Evolutionary conservation across 2,797 vertebrate species (phyloP), one percentile per base, ranked within the genome.

Genomic region (Schizothorax lantsangensis): DNA sequence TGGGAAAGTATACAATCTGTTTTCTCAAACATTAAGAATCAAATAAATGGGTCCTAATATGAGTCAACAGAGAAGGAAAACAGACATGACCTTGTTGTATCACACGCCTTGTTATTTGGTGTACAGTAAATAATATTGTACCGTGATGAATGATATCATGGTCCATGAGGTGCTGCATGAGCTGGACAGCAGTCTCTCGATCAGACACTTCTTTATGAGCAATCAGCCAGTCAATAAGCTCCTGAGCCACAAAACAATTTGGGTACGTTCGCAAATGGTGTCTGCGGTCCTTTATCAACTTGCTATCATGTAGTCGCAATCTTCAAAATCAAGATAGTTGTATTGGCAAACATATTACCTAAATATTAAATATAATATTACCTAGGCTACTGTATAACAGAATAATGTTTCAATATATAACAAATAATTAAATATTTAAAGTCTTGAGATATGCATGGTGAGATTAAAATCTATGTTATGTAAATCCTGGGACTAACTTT

Each of bases 101-200:
- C 6, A 14, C 54, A 30, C 14, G 15, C 14, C 57, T 77, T 69
- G 36, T 38, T 38, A 75, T 68, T 62, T 45, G 9, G 45, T 77
- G 26, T 62, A 79, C 75, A 79, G 75, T 87, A 62, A 85, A 73
- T 47, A 57, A 86, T 78, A 21, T 68, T 52, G 90, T 94, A 97
- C 97, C 97, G 0, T 98, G 97, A 88, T 98, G 97, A 84, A 98
- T 91, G 80, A 98, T 96, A 91, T 96, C 95, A 43, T 97, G 94
- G 75, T 97, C 96, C 95, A 97, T 96, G 8, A 98, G 94, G 81
- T 96, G 96, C 92, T 98, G 97, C 95, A 97, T 94, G 40, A 97
- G 94, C 80, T 92, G 90, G 75, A 97, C 94, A 1, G 94, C 96
- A 0, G 94, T 97, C 26, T 91, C 91, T 64, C 96, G 92, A 79